Conservation (phyloP, 2,797 vertebrate species). For the Diplodus puntazzo region DNA sequence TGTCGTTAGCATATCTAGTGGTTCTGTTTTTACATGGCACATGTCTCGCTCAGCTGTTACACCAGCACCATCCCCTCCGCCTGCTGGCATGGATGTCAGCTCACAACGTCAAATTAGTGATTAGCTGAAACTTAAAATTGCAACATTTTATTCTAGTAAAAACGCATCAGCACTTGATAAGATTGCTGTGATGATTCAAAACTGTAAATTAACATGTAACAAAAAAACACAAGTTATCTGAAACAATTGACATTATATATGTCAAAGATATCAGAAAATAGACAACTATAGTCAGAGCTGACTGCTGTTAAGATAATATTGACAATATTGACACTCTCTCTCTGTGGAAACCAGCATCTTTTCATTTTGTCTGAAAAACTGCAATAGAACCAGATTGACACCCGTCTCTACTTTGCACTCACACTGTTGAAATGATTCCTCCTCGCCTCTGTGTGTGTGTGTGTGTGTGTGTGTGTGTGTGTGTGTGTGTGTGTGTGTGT, state of each 20-base stretch:
- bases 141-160: background rate
- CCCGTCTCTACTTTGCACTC: constrained; percentile 7
- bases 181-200: constrained; percentile 4
- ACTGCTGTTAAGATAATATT: background rate
- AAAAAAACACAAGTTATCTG: background rate
- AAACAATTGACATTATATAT: no score
- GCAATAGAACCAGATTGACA: background rate
- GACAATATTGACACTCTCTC: no score
- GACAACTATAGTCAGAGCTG: background rate
- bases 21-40: no score
- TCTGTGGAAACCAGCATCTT: background rate
- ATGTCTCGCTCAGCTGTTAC: no score
- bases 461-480: background rate
- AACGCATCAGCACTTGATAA: background rate
- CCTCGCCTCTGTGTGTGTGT: constrained; percentile 2
- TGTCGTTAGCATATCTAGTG: no score
- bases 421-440: constrained; percentile 6
- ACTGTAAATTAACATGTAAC: background rate
- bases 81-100: no score
- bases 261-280: no score
- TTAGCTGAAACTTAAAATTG: no score
- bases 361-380: background rate
- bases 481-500: background rate
- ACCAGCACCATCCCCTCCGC: no score
- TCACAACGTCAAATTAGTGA: no score